Evolutionary conservation across 2,113 vertebrate species (phyloP).

Genomic region (Nanorana parkeri): DNA sequence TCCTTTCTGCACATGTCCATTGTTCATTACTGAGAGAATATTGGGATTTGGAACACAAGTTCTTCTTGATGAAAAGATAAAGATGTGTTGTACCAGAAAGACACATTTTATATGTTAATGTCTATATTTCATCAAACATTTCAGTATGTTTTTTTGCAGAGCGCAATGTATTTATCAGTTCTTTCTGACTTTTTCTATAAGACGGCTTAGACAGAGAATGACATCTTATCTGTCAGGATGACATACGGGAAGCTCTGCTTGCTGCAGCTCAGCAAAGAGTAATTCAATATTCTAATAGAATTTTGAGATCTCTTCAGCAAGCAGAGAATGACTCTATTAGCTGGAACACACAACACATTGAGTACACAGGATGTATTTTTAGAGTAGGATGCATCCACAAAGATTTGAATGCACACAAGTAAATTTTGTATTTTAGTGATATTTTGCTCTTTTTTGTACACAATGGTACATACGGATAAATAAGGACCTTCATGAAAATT

Average conservation of each 20-base stretch:
- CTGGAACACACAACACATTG: conserved; percentile 67
- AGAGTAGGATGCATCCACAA: conserved; percentile 53
- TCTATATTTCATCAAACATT: neutral
- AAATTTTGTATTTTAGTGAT: neutral
- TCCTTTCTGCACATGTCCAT: no score
- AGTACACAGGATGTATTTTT: conserved; percentile 51
- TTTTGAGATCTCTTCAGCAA: conserved; percentile 76
- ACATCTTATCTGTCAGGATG: conserved; percentile 84
- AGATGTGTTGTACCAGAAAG: neutral
- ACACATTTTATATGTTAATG: neutral
- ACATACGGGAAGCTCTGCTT: conserved; percentile 72
- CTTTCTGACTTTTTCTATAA: conserved; percentile 49
- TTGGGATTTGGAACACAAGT: no score
- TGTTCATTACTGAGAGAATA: no score
- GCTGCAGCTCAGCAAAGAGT: conserved; percentile 74
- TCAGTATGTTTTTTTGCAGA: neutral
- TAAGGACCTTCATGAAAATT: no score
- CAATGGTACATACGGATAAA: neutral
- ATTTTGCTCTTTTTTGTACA: neutral
- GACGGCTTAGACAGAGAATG: conserved; percentile 79
- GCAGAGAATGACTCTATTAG: conserved; percentile 76
- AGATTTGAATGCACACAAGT: neutral
- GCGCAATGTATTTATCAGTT: conserved; percentile 5
- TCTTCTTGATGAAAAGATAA: neutral
- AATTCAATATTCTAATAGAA: conserved; percentile 87